Base-by-base conservation (phyloP, 2,113 vertebrate genomes). In the Hemiscyllium ocellatum region DNA sequence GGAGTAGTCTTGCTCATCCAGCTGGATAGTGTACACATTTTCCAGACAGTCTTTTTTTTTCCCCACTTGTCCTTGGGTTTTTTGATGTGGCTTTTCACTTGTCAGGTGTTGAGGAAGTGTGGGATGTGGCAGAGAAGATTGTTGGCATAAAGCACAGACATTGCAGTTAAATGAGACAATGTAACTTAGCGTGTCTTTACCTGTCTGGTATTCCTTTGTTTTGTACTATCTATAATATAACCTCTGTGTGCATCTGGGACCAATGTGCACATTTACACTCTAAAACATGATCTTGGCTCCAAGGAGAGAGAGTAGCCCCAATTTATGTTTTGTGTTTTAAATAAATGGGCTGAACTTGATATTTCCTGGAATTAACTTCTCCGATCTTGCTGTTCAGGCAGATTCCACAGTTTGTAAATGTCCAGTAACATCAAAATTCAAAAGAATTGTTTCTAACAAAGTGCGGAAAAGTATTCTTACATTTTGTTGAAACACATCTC, bases 331-430 rank as follows among this genome's bases (percentile, higher is more conserved):
- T 94, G n/a, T 93, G 47, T 42, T 68, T 94, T 65, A n/a, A 42
- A 4, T 37, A 37, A 94, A 90, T 33, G 52, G 87, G 29, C 87
- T 90, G 56, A 94, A 68, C 61, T 37, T 94, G 50, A 66, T 68
- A 94, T 94, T 89, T 89, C 37, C 86, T 89, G 86, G 86, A 89
- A 89, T 89, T 66, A 68, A 61, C 56, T 89, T 56, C 20, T 52
- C 86, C 56, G 10, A 89, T 91, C 56, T 50, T 22, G 61, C 90
- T 94, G 61, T 37, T 94, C 4, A 94, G 61, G 3, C n/a, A 33
- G 65, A 94, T 42, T 66, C 90, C 65, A 1, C 42, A 68, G 42
- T n/a, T 65, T 68, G 13, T 66, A 65, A 66, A 94, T 90, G 33
- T 42, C 33, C 33, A 66, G 90, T 24, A 68, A 22, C 6, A 29